Percentiles rank a stretch among this genome's conserved stretches.
Conservation (phyloP, 2,888 invertebrate species). For the Ypsolopha sequella region DNA sequence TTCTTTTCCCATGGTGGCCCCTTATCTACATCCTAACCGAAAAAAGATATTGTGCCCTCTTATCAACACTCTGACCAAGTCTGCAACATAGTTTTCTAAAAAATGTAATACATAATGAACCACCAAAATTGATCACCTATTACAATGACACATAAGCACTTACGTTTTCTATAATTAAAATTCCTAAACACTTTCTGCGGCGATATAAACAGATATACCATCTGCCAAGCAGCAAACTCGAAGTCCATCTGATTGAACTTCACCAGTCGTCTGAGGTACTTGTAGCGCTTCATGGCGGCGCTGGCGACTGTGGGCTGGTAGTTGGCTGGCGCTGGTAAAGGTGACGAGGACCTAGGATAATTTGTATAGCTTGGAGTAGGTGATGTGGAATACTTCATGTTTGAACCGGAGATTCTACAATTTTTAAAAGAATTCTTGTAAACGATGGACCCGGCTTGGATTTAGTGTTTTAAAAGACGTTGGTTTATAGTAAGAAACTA, state of each 20-base stretch:
- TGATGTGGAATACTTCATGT: slow-evolving; percentile 74
- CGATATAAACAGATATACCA: slow-evolving; percentile 92
- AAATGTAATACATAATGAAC: too few species aligned
- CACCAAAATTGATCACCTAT: too few species aligned
- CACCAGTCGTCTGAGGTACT: slow-evolving; percentile 85
- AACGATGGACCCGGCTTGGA: too few species aligned
- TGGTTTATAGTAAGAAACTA: too few species aligned
- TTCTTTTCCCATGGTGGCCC: too few species aligned
- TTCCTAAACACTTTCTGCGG: slow-evolving; percentile 98
- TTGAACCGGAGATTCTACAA: slow-evolving; percentile 9
- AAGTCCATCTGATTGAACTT: slow-evolving; percentile 99
- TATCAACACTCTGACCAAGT: too few species aligned
- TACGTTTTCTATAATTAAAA: slow-evolving; percentile 97
- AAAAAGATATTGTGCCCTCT: not conserved
- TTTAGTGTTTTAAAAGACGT: too few species aligned
- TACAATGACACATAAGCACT: slow-evolving; percentile 45
- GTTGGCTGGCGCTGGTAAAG: slow-evolving; percentile 77
- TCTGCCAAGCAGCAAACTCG: slow-evolving; percentile 99
- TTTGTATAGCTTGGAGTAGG: slow-evolving; percentile 58
- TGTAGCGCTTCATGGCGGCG: slow-evolving; percentile 89
- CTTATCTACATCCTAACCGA: too few species aligned
- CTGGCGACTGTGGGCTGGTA: slow-evolving; percentile 78
- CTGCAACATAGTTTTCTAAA: too few species aligned
- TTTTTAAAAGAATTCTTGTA: slow-evolving; percentile 6
- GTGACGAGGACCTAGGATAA: slow-evolving; percentile 72